Percentiles rank a stretch among this genome's conserved stretches.
phyloP scores from a whole-genome alignment of 2,797 vertebrate species.

The Huso huso region DNA sequence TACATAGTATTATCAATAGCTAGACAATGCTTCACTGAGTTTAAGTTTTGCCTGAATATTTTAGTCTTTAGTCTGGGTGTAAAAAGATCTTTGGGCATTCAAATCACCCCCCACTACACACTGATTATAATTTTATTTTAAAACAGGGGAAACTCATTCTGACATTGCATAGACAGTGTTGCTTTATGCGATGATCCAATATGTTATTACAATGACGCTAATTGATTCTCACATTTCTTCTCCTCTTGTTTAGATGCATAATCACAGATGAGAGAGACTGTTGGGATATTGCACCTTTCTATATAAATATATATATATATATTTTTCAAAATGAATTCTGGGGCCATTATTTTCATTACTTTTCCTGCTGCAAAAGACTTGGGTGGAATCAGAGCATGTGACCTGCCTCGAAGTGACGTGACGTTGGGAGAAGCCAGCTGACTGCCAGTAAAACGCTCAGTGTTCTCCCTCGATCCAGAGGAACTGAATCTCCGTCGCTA shows the following conservation, averaged over 20 bases:
- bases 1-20: no score
- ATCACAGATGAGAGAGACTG: constrained; percentile 52
- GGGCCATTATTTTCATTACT: constrained; percentile 61
- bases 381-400: constrained; percentile 61
- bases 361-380: constrained; percentile 59
- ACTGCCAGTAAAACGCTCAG: constrained; percentile 53
- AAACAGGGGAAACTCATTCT: no score
- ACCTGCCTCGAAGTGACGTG: constrained; percentile 59
- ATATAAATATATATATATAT: constrained; percentile 46
- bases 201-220: no score
- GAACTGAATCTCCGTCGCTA: constrained; percentile 54
- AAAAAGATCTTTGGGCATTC: no score
- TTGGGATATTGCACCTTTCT: constrained; percentile 78
- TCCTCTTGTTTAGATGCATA: constrained; percentile 76
- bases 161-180: no score
- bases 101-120: no score
- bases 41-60: no score
- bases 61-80: no score
- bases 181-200: no score
- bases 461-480: constrained; percentile 60
- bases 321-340: constrained; percentile 42
- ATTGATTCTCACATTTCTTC: neutral
- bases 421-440: constrained; percentile 59
- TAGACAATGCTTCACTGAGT: no score
- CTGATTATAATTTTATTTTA: no score